Evolutionary conservation across 2,888 invertebrate genomes (phyloP).

Genomic region (Arenicola marina): DNA sequence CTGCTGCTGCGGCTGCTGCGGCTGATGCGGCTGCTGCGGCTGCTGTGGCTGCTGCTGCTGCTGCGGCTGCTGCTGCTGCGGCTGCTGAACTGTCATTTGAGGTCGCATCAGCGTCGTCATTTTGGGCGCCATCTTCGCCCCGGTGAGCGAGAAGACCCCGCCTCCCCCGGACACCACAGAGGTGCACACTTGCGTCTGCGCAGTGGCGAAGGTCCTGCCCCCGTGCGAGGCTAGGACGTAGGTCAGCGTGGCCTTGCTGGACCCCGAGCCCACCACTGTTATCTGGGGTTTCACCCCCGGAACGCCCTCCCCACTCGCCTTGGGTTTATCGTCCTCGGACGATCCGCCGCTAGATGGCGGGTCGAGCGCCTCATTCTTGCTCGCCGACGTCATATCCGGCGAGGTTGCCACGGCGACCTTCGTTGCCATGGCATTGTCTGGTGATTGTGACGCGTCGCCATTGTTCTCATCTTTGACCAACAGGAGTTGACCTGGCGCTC

Average conservation of each 20-base stretch:
- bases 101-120: neutral
- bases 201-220: too few species aligned
- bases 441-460: neutral
- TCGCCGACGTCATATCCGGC: neutral
- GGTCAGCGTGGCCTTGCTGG: conserved; percentile 2
- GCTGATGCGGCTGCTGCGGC: neutral
- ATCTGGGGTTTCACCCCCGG: neutral
- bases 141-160: neutral
- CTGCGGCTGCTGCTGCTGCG: too few species aligned
- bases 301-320: neutral
- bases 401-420: neutral
- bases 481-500: too few species aligned
- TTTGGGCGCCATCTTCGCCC: neutral
- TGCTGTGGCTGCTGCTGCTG: too few species aligned
- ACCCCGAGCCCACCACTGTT: conserved; percentile 2
- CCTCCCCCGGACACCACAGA: neutral
- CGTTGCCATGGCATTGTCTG: too few species aligned
- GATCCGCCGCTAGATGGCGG: too few species aligned
- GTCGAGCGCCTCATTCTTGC: too few species aligned
- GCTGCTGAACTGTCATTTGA: too few species aligned
- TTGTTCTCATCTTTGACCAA: neutral
- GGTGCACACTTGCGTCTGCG: neutral
- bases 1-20: too few species aligned
- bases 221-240: conserved; percentile 3
- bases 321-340: neutral